Evolutionary conservation across 1,140 invertebrate genomes (phyloP), one percentile per base, ranked within the genome.

Genomic region (Pseudachorutes palmiensis): DNA sequence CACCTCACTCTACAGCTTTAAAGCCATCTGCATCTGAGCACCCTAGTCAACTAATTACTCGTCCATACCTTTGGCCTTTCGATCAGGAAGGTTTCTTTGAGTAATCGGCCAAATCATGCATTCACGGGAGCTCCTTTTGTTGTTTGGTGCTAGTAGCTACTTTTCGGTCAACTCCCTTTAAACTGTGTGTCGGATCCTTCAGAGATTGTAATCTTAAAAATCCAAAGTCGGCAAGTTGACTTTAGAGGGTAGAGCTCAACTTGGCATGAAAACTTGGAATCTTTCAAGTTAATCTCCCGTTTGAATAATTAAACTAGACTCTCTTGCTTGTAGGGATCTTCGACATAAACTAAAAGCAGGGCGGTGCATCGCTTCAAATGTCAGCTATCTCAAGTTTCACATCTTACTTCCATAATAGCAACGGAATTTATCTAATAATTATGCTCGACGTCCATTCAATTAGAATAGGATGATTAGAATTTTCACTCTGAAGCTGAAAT

Each of bases 281-380:
- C 51, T 55, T 24, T 24, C 9, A 55, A 19, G 12, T 55, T 14
- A 19, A 55, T 14, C 51, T 55, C 24, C 24, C n/a, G n/a, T n/a
- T n/a, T n/a, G n/a, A n/a, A 55, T 55, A 55, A 55, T 55, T 55
- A 55, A 55, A 55, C 3, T 55, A 16, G 12, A 55, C 51, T 55
- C 24, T 16, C 51, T 16, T 24, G 5, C 12, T 5, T 55, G 9
- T 55, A 19, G 12, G 12, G 51, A 26, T 55, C 24, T 41, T 41
- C 36, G 19, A 9, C 36, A 41, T 5, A 41, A 19, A 19, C 5
- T 5, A 41, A 41, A 19, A 41, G 36, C 5, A 41, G 36, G 19
- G 36, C 5, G 36, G 19, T 5, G 19, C 5, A 41, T 9, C 5
- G 19, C 5, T 9, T 9, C 19, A 41, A 41, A 9, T 41, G 19